phyloP scores from a whole-genome alignment of 2,888 invertebrate species.

The Drosophila maculinotata region DNA sequence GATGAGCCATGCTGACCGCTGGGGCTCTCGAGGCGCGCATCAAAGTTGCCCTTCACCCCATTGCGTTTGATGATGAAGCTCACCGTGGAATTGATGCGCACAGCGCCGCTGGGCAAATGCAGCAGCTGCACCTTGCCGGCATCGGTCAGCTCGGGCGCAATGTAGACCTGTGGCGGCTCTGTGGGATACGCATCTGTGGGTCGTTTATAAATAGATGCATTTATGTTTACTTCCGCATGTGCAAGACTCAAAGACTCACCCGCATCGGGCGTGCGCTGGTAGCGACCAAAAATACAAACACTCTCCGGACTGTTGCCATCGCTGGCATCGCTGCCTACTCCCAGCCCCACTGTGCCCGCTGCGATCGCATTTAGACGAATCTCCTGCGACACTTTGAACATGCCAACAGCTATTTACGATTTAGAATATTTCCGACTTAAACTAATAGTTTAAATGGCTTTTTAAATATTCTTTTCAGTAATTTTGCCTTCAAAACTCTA shows the following conservation, averaged over 20 bases:
- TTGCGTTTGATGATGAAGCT: constrained; percentile 82
- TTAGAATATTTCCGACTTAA: constrained; percentile 4
- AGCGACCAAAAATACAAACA: constrained; percentile 82
- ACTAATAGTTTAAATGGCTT: constrained; percentile 32
- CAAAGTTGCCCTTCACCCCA: constrained; percentile 84
- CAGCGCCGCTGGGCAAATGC: constrained; percentile 83
- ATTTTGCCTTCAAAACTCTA: constrained; percentile 30
- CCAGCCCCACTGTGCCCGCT: constrained; percentile 35
- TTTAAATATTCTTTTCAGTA: constrained; percentile 35
- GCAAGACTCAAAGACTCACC: constrained; percentile 75
- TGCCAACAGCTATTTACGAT: constrained; percentile 45
- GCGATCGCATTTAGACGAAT: constrained; percentile 80
- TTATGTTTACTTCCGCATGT: constrained; percentile 54
- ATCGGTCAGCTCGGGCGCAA: constrained; percentile 83
- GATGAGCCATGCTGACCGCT: constrained; percentile 68
- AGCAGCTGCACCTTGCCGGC: constrained; percentile 80
- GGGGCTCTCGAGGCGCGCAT: constrained; percentile 83
- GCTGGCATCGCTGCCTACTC: constrained; percentile 28
- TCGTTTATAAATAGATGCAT: constrained; percentile 43
- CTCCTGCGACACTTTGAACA: constrained; percentile 85
- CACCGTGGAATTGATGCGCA: constrained; percentile 71
- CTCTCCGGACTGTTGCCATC: constrained; percentile 64
- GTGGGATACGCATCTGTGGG: constrained; percentile 79
- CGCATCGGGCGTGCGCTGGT: constrained; percentile 83
- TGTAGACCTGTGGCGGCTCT: constrained; percentile 74